These are phyloP conservation scores for Exephanes ischioxanthus DNA, from an alignment of 2,888 invertebrate genomes.

Conservation along the genomic window DNA sequence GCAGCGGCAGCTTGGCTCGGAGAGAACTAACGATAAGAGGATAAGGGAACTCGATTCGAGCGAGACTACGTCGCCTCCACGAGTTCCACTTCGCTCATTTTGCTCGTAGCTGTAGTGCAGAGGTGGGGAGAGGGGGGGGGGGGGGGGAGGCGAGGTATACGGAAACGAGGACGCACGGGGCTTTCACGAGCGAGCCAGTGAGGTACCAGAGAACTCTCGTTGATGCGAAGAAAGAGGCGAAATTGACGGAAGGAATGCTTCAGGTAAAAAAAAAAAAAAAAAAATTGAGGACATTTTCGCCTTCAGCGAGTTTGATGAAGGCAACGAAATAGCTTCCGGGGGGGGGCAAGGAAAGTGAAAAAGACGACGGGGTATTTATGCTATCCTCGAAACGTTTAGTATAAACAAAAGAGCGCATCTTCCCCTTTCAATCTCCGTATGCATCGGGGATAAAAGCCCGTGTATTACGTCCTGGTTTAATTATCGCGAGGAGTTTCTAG, in stretches of 20 bases:
- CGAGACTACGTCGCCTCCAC: slow-evolving; percentile 46
- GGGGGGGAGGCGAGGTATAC: slow-evolving; percentile 27
- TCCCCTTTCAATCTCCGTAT: neutral
- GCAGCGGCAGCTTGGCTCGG: slow-evolving; percentile 50
- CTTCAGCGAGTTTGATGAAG: slow-evolving; percentile 41
- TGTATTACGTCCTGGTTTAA: slow-evolving; percentile 61
- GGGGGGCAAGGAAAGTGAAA: slow-evolving; percentile 30
- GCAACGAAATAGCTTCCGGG: slow-evolving; percentile 28
- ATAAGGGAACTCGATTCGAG: slow-evolving; percentile 78
- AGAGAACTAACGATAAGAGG: slow-evolving; percentile 75
- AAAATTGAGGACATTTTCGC: slow-evolving; percentile 10
- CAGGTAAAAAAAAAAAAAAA: neutral
- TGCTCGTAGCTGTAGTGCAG: slow-evolving; percentile 53
- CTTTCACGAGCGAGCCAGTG: slow-evolving; percentile 30
- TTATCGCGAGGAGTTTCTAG: slow-evolving; percentile 57
- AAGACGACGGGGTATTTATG: neutral
- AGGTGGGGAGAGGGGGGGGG: slow-evolving; percentile 19
- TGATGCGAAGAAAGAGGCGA: slow-evolving; percentile 67
- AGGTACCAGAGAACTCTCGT: slow-evolving; percentile 21
- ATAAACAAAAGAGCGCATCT: slow-evolving; percentile 37
- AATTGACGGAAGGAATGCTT: slow-evolving; percentile 53
- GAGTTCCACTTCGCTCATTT: slow-evolving; percentile 60
- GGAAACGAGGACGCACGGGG: slow-evolving; percentile 34
- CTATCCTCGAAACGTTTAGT: slow-evolving; percentile 51
- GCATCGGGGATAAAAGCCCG: slow-evolving; percentile 1